A percentile compares a stretch with the other conserved stretches of the same genome.
Conservation (phyloP, 2,113 vertebrate species). For the Erythrocercus mccallii region DNA sequence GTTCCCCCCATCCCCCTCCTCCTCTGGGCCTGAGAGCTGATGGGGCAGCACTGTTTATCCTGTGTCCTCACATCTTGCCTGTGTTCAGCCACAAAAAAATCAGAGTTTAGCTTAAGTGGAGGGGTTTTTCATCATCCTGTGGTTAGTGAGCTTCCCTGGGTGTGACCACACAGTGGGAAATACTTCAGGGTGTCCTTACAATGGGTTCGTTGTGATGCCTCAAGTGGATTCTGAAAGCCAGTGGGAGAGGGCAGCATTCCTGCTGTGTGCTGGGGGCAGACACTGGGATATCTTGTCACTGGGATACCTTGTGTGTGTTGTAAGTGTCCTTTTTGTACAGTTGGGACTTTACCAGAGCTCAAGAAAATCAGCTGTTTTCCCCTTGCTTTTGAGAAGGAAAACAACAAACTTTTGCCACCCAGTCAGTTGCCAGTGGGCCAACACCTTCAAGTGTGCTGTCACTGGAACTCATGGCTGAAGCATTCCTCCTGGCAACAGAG, state of each 20-base stretch:
- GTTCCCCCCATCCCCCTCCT: not conserved
- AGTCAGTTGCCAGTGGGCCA: not conserved
- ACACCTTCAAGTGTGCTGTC: not conserved
- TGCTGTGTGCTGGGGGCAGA: not conserved
- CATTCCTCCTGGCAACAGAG: not conserved
- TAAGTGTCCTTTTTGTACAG: not conserved
- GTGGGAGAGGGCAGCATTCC: not conserved
- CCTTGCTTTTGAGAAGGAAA: not conserved
- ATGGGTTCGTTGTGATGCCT: not conserved
- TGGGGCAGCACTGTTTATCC: not conserved
- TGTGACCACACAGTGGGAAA: not conserved
- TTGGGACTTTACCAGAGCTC: not conserved
- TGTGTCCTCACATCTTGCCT: not conserved
- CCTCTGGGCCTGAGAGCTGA: not conserved
- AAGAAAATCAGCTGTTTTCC: not conserved
- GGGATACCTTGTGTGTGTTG: not conserved
- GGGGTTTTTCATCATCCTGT: not conserved
- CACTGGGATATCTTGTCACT: fast-evolving
- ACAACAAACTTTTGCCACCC: not conserved
- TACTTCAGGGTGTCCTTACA: not conserved
- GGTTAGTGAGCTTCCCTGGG: not conserved
- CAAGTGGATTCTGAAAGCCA: not conserved
- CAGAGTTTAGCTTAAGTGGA: not conserved
- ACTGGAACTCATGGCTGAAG: not conserved
- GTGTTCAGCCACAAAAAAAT: not conserved